phyloP scores from a whole-genome alignment of 1,140 invertebrate species.

The Drosophila ercepeae region DNA sequence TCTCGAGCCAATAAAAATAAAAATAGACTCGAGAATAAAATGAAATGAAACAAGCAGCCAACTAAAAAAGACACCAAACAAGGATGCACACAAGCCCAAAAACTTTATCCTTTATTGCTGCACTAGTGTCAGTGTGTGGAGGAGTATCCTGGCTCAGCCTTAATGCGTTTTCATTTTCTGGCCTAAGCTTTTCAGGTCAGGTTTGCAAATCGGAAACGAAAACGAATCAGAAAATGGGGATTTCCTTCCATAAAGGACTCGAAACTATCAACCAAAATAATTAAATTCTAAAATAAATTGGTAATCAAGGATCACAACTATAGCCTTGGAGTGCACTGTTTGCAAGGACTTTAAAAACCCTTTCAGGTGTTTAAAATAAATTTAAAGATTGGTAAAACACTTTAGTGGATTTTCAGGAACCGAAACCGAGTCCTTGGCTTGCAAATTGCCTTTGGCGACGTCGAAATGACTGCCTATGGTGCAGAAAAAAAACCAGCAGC shows the following conservation, averaged over 20 bases:
- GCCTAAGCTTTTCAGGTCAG: conserved; percentile 8
- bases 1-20: conserved; percentile 69
- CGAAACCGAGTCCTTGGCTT: conserved; percentile 28
- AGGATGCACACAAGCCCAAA: conserved; percentile 22
- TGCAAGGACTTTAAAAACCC: conserved; percentile 9
- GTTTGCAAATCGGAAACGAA: not conserved
- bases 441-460: conserved; percentile 47
- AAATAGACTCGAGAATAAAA: conserved; percentile 66
- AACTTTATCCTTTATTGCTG: conserved; percentile 43
- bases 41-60: conserved; percentile 28
- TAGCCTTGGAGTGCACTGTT: conserved; percentile 9
- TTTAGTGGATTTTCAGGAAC: not conserved
- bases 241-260: not conserved
- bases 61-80: conserved; percentile 5
- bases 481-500: not conserved
- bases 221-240: conserved; percentile 1
- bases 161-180: conserved; percentile 26
- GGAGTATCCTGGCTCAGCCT: too few species aligned
- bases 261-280: not conserved
- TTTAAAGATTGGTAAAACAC: conserved; percentile 19
- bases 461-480: conserved; percentile 10
- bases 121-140: too few species aligned
- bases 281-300: not conserved
- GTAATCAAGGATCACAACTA: too few species aligned
- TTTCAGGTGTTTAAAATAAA: conserved; percentile 59